These are phyloP conservation scores for Clarias platycephalus DNA, from an alignment of 2,797 vertebrate species.

Conservation along the genomic window DNA sequence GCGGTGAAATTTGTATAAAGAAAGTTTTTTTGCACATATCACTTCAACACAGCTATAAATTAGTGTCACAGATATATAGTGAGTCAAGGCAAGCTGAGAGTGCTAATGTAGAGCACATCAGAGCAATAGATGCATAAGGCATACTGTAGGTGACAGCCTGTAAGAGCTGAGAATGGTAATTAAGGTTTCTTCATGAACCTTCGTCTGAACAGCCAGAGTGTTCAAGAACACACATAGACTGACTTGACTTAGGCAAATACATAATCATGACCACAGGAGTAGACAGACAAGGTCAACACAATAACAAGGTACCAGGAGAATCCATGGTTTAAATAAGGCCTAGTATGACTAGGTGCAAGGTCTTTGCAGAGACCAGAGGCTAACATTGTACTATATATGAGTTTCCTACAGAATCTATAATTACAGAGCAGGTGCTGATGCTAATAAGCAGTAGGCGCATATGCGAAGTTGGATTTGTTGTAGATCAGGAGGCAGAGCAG, in stretches of 20 bases:
- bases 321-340: conserved; percentile 7
- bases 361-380: not conserved
- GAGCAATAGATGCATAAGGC: conserved; percentile 21
- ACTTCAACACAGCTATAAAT: conserved; percentile 24
- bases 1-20: not conserved
- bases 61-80: conserved; percentile 19
- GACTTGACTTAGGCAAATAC: conserved; percentile 12
- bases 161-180: conserved; percentile 22
- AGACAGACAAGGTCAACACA: conserved; percentile 15
- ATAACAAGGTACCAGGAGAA: conserved; percentile 20
- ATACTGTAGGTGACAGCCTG: conserved; percentile 1
- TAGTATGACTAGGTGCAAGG: conserved; percentile 4
- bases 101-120: conserved; percentile 19
- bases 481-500: conserved; percentile 15
- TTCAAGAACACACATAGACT: conserved; percentile 18
- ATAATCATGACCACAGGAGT: conserved; percentile 17
- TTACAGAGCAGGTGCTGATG: not conserved
- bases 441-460: conserved; percentile 1
- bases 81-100: conserved; percentile 23
- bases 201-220: conserved; percentile 3
- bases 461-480: not conserved
- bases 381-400: not conserved
- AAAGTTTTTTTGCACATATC: conserved; percentile 18
- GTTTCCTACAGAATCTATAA: conserved; percentile 10
- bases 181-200: not conserved